These are phyloP conservation scores for Peromyscus leucopus DNA, from an alignment of 2,113 vertebrate species.

Conservation along the genomic window DNA sequence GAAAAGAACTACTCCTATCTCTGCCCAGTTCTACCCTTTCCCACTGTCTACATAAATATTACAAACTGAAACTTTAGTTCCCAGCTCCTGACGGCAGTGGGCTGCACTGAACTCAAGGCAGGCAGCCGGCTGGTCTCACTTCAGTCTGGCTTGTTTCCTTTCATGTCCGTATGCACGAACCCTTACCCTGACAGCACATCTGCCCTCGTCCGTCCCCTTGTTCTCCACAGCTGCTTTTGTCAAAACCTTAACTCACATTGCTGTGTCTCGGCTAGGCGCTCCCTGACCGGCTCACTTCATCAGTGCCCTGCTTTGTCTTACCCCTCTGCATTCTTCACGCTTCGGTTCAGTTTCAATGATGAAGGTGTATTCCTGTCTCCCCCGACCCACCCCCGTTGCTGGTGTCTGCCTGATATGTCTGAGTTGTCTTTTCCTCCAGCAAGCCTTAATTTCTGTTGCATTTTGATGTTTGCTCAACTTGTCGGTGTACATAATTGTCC, in stretches of 20 bases:
- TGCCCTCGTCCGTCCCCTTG: neutral
- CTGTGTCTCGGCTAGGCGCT: slow-evolving; percentile 5
- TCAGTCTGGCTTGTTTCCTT: neutral
- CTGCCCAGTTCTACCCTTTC: neutral
- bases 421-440: neutral
- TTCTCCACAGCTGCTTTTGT: neutral
- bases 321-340: neutral
- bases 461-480: neutral
- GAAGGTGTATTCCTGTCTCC: neutral
- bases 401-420: neutral
- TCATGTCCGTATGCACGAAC: neutral
- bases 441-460: neutral
- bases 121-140: neutral
- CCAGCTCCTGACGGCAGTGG: neutral
- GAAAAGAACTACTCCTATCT: neutral
- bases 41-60: neutral
- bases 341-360: neutral
- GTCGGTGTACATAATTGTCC: neutral
- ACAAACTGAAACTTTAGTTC: neutral
- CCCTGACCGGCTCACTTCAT: neutral
- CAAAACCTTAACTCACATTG: neutral
- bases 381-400: neutral
- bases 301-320: neutral
- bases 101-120: neutral
- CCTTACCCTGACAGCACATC: neutral